These are phyloP conservation scores for Bilobella aurantiaca DNA, from an alignment of 1,140 invertebrate species.

Conservation along the genomic window DNA sequence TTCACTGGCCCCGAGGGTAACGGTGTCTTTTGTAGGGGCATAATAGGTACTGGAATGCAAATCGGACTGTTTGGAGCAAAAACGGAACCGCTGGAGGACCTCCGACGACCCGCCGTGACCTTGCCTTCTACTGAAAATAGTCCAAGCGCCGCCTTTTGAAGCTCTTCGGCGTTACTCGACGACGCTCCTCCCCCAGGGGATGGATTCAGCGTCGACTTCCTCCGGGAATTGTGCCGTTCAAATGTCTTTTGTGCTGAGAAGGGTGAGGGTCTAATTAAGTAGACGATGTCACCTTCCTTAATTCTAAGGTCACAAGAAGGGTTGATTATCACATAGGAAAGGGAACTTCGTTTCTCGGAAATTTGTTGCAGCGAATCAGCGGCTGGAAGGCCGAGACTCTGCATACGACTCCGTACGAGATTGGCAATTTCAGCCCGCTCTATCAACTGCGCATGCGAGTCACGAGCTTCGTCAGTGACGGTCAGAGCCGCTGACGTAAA, in stretches of 20 bases:
- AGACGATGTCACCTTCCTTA: slow-evolving; percentile 88
- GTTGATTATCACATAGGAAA: slow-evolving; percentile 98
- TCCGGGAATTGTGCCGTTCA: slow-evolving; percentile 73
- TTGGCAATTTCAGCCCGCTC: slow-evolving; percentile 91
- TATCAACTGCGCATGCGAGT: slow-evolving; percentile 59
- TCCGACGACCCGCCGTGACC: slow-evolving; percentile 13
- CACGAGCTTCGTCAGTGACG: slow-evolving; percentile 21
- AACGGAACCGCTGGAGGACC: slow-evolving; percentile 22
- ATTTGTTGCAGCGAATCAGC: slow-evolving; percentile 46
- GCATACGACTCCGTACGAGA: slow-evolving; percentile 83
- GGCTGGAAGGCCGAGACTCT: slow-evolving; percentile 63
- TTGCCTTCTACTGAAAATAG: slow-evolving; percentile 22
- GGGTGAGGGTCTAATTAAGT: slow-evolving; percentile 75
- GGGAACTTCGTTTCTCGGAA: slow-evolving; percentile 68
- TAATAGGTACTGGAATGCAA: slow-evolving; percentile 9
- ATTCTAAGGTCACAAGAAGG: slow-evolving; percentile 93
- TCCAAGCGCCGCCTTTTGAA: slow-evolving; percentile 30
- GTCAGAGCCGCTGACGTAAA: slow-evolving; percentile 29
- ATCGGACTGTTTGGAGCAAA: neutral
- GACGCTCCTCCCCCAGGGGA: slow-evolving; percentile 81
- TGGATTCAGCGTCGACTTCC: slow-evolving; percentile 55
- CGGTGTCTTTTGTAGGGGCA: neutral
- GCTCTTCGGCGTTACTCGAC: slow-evolving; percentile 45
- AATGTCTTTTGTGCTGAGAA: slow-evolving; percentile 89
- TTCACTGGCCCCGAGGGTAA: slow-evolving; percentile 36